These are phyloP conservation scores for Mionectes macconnelli DNA, from an alignment of 2,113 vertebrate species.

Conservation along the genomic window DNA sequence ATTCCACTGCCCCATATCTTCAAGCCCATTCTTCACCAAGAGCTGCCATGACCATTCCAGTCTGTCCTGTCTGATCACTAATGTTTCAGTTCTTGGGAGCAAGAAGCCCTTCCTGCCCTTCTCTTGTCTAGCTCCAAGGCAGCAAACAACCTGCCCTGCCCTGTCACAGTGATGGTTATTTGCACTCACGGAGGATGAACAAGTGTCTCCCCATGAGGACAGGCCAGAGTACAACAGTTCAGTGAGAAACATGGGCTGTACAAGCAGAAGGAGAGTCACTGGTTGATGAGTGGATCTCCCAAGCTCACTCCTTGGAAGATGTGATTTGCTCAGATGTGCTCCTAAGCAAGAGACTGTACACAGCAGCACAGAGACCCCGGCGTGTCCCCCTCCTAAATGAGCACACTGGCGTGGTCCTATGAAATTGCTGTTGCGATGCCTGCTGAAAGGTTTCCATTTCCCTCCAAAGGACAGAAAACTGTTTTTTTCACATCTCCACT, in stretches of 20 bases:
- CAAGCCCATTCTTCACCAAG: neutral
- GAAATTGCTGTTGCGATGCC: neutral
- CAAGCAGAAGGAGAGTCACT: neutral
- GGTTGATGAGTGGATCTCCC: neutral
- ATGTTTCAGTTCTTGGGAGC: neutral
- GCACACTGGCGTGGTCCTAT: no score
- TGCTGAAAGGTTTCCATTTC: neutral
- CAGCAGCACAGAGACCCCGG: neutral
- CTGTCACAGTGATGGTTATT: neutral
- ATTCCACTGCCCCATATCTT: fast-evolving
- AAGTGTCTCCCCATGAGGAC: neutral
- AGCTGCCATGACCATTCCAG: neutral
- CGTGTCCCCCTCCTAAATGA: neutral
- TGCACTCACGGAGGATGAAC: neutral
- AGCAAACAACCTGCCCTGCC: neutral
- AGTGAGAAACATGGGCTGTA: neutral
- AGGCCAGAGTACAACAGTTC: neutral
- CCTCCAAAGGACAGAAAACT: neutral
- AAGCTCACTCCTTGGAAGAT: neutral
- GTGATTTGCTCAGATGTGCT: neutral
- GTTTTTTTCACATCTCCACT: neutral
- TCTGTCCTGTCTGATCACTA: neutral
- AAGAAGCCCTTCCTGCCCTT: neutral
- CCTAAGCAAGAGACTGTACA: neutral
- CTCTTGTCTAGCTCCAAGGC: neutral